A percentile compares a stretch with the other conserved stretches of the same genome.
These are phyloP conservation scores for Syrmaticus mikado DNA, from an alignment of 2,113 vertebrate genomes.

Conservation along the genomic window DNA sequence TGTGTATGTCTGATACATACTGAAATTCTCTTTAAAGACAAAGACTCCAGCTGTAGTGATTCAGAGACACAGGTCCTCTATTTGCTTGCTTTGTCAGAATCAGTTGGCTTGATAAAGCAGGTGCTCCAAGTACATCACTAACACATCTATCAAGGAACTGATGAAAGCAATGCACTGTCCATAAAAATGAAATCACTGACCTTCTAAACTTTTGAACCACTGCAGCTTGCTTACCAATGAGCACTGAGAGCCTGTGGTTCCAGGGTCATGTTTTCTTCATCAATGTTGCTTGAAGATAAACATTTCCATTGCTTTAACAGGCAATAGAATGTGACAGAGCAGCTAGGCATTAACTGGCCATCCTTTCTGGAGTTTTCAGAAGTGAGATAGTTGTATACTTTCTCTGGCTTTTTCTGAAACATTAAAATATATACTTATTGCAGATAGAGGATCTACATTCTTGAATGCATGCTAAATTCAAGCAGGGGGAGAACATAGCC, in stretches of 20 bases:
- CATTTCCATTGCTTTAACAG: not conserved
- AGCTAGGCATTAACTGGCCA: not conserved
- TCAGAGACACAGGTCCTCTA: not conserved
- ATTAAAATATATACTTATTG: not conserved
- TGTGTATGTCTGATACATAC: not conserved
- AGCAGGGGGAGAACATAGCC: not conserved
- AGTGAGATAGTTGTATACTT: not conserved
- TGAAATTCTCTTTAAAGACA: not conserved
- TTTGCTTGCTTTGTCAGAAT: not conserved
- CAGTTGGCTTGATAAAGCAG: slow-evolving; percentile 7
- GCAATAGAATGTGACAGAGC: not conserved
- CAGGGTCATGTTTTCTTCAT: not conserved
- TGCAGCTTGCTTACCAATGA: not conserved
- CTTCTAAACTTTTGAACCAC: not conserved
- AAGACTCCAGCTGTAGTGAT: not conserved
- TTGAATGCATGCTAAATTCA: not conserved
- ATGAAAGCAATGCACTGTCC: not conserved
- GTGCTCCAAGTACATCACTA: not conserved
- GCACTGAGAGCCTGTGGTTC: not conserved
- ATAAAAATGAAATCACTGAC: not conserved
- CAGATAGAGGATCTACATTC: not conserved
- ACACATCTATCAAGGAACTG: not conserved
- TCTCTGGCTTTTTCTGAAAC: not conserved
- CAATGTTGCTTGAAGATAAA: not conserved
- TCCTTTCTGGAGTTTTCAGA: not conserved